Evolutionary conservation across 2,797 vertebrate species (phyloP), one percentile per base, ranked within the genome.

Genomic region (Denticeps clupeoides): DNA sequence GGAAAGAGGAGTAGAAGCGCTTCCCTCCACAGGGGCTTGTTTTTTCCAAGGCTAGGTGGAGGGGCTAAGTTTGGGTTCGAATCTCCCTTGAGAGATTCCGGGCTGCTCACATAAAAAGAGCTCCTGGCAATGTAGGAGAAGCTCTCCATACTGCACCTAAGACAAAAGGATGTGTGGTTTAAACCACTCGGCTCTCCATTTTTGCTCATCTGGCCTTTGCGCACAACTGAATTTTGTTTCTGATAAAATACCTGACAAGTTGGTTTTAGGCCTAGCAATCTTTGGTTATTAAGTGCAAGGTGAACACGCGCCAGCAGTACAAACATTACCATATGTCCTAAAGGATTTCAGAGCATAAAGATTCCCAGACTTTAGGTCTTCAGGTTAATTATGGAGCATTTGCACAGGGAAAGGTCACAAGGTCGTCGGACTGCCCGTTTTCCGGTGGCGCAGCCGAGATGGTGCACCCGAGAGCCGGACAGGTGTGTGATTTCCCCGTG

Each of bases 31-130:
- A 68, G 70, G 60, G 74, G 66, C 11, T 41, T 27, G n/a, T n/a
- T 26, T 21, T 70, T 69, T 69, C 66, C 72, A 72, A 72, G 75
- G 70, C 67, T 71, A 73, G 70, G 73, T 74, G 65, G 58, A 47
- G 53, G 58, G 70, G 70, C 71, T 65, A 68, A 74, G 62, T 74
- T 75, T 69, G 71, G 74, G 75, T 72, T 75, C 70, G 75, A 80
- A 81, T 82, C 79, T 80, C 74, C 79, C 75, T 51, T 22, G 75
- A 71, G 75, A 55, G 49, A 37, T 53, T 53, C 40, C 5, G 29
- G n/a, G 45, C 49, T 33, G 27, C 40, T 51, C 49, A 56, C 42
- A 61, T 54, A 73, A 66, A 70, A 61, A 56, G 62, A 77, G 73
- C 72, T 74, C 67, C 40, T 45, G 16, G 35, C 35, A 38, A 38